A percentile compares a stretch with the other conserved stretches of the same genome.
These are phyloP conservation scores for Eubasilissa splendida DNA, from an alignment of 2,888 invertebrate genomes.

Conservation along the genomic window DNA sequence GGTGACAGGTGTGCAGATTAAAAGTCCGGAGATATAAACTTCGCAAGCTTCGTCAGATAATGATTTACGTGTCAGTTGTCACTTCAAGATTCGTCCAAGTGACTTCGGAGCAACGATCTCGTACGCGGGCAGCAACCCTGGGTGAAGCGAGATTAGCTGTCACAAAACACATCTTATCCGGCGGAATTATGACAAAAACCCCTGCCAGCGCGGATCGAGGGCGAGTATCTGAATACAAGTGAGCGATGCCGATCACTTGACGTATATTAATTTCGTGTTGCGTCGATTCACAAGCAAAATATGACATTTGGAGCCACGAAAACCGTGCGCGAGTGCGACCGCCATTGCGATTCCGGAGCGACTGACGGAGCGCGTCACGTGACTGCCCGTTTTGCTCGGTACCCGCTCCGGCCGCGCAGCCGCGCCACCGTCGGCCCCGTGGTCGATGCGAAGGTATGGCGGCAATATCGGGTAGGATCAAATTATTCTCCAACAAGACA, in stretches of 20 bases:
- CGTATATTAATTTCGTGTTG: slow-evolving; percentile 32
- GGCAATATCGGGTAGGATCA: slow-evolving; percentile 10
- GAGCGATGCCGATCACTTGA: slow-evolving; percentile 35
- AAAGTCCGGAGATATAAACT: background rate
- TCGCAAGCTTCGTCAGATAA: slow-evolving; percentile 3
- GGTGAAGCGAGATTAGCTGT: slow-evolving; percentile 47
- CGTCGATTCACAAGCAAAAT: slow-evolving; percentile 47
- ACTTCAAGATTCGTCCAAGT: slow-evolving; percentile 28
- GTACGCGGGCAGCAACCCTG: slow-evolving; percentile 44
- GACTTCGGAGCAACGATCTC: slow-evolving; percentile 51
- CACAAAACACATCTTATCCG: slow-evolving; percentile 46
- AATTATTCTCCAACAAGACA: background rate
- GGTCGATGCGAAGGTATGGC: slow-evolving; percentile 36
- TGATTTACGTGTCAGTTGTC: slow-evolving; percentile 24
- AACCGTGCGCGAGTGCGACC: slow-evolving; percentile 70
- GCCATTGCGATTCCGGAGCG: slow-evolving; percentile 65
- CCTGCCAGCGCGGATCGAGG: slow-evolving; percentile 24
- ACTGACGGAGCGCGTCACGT: slow-evolving; percentile 74
- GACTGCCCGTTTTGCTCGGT: slow-evolving; percentile 75
- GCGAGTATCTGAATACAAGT: background rate
- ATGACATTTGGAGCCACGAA: slow-evolving; percentile 60
- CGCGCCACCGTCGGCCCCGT: slow-evolving; percentile 45
- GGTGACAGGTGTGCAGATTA: background rate
- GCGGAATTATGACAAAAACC: slow-evolving; percentile 25
- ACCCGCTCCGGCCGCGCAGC: slow-evolving; percentile 61